Conservation (phyloP, 2,888 invertebrate species). For the Podotricha telesiphe region DNA sequence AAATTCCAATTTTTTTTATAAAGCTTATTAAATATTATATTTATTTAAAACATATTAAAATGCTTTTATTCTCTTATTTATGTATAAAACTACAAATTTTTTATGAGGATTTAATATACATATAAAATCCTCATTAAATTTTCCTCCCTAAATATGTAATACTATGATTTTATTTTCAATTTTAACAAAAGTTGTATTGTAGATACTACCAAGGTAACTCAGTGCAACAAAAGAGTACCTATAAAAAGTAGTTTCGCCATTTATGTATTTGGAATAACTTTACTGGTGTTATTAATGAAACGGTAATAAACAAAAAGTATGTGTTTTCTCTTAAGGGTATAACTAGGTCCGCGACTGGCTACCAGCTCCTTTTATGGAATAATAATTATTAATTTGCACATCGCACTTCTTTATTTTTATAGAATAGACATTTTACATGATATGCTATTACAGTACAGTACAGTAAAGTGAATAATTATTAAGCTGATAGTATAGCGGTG, state of each 20-base stretch:
- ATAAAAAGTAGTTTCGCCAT: slow-evolving; percentile 63
- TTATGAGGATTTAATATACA: no score
- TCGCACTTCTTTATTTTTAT: slow-evolving; percentile 39
- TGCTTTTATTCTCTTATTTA: no score
- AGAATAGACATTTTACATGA: slow-evolving; percentile 1
- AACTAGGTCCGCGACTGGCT: slow-evolving; percentile 58
- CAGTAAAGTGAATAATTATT: neutral
- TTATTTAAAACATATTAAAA: no score
- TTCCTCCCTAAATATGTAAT: no score
- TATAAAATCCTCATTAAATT: no score
- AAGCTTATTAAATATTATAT: no score
- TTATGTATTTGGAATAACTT: slow-evolving; percentile 56
- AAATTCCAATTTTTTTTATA: no score
- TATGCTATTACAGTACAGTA: neutral
- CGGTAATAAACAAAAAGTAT: slow-evolving; percentile 59
- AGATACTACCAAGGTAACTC: slow-evolving; percentile 29
- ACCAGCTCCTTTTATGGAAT: slow-evolving; percentile 62
- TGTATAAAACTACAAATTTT: no score
- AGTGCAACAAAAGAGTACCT: slow-evolving; percentile 30
- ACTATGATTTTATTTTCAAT: neutral
- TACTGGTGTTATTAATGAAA: slow-evolving; percentile 65
- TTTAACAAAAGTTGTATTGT: slow-evolving; percentile 1
- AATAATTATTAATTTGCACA: slow-evolving; percentile 74
- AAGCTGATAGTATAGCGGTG: neutral
- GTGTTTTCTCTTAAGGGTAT: slow-evolving; percentile 57